These are phyloP conservation scores for Spodoptera picta DNA, from an alignment of 2,888 invertebrate genomes.

Conservation along the genomic window DNA sequence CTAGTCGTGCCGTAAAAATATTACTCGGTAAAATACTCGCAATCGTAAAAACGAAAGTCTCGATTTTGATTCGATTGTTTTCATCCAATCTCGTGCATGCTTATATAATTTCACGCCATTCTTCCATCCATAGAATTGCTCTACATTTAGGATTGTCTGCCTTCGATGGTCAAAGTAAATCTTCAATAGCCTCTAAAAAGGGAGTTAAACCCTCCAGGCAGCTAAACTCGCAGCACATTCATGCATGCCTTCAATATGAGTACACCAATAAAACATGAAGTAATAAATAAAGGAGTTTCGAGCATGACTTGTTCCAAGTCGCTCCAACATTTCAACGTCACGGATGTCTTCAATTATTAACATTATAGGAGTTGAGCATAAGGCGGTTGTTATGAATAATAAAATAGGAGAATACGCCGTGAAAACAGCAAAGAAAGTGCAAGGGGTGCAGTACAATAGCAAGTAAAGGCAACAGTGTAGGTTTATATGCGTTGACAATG, in stretches of 20 bases:
- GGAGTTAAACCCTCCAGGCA: constrained; percentile 12
- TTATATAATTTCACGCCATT: constrained; percentile 49
- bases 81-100: constrained; percentile 49
- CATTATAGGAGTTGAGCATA: constrained; percentile 78
- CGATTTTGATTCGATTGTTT: constrained; percentile 49
- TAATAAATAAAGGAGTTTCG: constrained; percentile 54
- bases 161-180: too few species aligned
- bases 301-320: constrained; percentile 61
- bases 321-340: constrained; percentile 68
- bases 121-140: constrained; percentile 2
- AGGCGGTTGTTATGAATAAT: constrained; percentile 86
- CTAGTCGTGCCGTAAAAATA: constrained; percentile 54
- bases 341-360: constrained; percentile 85
- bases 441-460: constrained; percentile 83
- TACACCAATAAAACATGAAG: constrained; percentile 18
- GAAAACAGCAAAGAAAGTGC: constrained; percentile 82
- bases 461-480: constrained; percentile 86
- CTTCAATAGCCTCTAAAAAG: constrained; percentile 3
- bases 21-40: constrained; percentile 38
- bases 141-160: too few species aligned
- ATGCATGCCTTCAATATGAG: constrained; percentile 35
- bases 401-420: constrained; percentile 81
- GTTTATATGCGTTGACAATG: constrained; percentile 85
- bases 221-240: constrained; percentile 16
- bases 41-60: constrained; percentile 49